Percentiles rank a stretch among this genome's conserved stretches.
Evolutionary conservation across 2,113 vertebrate species (phyloP).

Genomic region (Tichodroma muraria): DNA sequence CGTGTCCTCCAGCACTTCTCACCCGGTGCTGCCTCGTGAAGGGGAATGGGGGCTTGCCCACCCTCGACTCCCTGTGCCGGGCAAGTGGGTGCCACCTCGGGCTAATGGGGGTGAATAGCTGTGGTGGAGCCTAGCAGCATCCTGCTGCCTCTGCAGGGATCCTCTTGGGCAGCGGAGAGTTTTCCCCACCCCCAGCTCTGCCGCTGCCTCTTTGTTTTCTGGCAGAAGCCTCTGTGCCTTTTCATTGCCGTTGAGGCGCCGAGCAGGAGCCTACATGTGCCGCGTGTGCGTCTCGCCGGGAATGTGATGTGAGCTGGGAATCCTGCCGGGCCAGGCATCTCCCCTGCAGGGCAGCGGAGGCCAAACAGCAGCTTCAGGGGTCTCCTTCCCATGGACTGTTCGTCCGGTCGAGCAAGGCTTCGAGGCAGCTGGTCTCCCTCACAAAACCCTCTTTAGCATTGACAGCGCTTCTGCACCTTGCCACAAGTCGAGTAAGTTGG

Average conservation of each 20-base stretch:
- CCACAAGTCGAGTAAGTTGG: constrained; percentile 45
- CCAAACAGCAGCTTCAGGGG: background rate
- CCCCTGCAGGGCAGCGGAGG: background rate
- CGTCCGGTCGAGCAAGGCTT: background rate
- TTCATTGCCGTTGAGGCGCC: constrained; percentile 33
- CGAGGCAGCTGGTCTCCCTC: background rate
- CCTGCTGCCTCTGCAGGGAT: constrained; percentile 47
- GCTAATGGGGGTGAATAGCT: background rate
- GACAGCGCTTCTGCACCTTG: constrained; percentile 36
- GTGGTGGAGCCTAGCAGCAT: constrained; percentile 5
- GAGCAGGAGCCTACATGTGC: constrained; percentile 44
- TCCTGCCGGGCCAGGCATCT: background rate
- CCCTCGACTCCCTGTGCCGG: background rate
- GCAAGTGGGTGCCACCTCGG: background rate
- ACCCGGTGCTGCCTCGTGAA: rapidly evolving
- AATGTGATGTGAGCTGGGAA: constrained; percentile 4
- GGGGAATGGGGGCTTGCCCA: background rate
- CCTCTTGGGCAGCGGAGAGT: constrained; percentile 56
- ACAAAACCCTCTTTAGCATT: background rate
- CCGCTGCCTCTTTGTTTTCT: constrained; percentile 60
- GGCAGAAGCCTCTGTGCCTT: constrained; percentile 53
- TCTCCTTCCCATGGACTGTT: background rate
- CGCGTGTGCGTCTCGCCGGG: background rate
- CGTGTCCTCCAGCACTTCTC: background rate
- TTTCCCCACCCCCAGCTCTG: constrained; percentile 55